Percentiles rank a stretch among this genome's conserved stretches.
Conservation (phyloP, 2,888 invertebrate species). For the Yponomeuta plumbellus region DNA sequence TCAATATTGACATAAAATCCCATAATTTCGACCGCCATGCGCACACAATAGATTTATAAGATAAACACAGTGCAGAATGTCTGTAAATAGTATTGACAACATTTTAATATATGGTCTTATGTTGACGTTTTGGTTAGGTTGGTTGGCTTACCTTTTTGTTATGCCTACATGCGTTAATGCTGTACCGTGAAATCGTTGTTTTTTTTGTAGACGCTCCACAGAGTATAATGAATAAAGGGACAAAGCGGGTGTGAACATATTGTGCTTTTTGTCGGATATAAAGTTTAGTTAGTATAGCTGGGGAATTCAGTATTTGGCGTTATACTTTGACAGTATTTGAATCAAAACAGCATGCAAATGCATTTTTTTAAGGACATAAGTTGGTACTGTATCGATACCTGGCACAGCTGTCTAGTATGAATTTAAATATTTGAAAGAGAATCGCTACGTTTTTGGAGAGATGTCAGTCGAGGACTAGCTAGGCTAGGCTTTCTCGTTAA, state of each 20-base stretch:
- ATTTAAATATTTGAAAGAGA: too few species aligned
- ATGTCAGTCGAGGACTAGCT: too few species aligned
- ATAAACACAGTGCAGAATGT: constrained; percentile 75
- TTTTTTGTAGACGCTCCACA: constrained; percentile 61
- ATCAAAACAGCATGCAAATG: not conserved
- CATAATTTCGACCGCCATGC: constrained; percentile 72
- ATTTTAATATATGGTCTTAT: constrained; percentile 73
- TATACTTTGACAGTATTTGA: constrained; percentile 15
- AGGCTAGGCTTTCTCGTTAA: too few species aligned
- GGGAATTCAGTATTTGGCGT: constrained; percentile 52
- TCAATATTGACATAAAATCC: constrained; percentile 73
- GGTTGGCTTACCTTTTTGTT: constrained; percentile 64
- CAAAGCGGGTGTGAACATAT: constrained; percentile 59
- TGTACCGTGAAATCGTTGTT: constrained; percentile 75
- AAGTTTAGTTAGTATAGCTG: constrained; percentile 53
- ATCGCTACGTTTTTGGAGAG: too few species aligned
- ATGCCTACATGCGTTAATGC: constrained; percentile 75
- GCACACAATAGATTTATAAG: constrained; percentile 74
- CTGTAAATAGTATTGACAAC: constrained; percentile 75
- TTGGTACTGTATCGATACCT: too few species aligned
- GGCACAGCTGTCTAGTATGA: too few species aligned
- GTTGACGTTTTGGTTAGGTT: constrained; percentile 59
- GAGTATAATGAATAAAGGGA: constrained; percentile 73
- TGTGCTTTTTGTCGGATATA: constrained; percentile 45
- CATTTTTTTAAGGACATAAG: too few species aligned